These are phyloP conservation scores for Notolabrus celidotus DNA, from an alignment of 2,797 vertebrate genomes.

Conservation along the genomic window DNA sequence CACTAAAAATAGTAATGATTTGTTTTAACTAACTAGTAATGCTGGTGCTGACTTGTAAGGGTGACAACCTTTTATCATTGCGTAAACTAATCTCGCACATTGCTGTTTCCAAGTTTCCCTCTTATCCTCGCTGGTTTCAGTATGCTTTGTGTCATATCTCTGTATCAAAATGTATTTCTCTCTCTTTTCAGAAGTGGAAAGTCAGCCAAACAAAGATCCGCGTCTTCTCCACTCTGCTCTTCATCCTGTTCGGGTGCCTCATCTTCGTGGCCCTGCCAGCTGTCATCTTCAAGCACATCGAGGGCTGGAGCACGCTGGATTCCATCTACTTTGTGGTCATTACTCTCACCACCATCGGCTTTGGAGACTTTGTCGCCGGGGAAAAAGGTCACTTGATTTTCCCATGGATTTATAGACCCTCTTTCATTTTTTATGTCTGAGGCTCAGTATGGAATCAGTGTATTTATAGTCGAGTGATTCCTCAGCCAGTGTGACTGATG, in stretches of 20 bases:
- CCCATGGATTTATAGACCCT: conserved; percentile 21
- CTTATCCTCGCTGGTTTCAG: no score
- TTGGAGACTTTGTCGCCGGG: conserved; percentile 98
- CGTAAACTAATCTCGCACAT: no score
- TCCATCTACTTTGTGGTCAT: conserved; percentile 99
- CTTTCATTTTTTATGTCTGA: conserved; percentile 30
- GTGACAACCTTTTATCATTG: no score
- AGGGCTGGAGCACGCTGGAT: conserved; percentile 96
- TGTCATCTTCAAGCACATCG: conserved; percentile 97
- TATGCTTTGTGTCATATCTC: no score
- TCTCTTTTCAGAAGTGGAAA: conserved; percentile 91
- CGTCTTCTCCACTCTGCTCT: conserved; percentile 97
- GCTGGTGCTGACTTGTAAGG: no score
- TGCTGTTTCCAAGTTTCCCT: no score
- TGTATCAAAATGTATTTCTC: not conserved
- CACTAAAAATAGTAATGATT: no score
- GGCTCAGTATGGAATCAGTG: conserved; percentile 7
- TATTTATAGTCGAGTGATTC: conserved; percentile 33
- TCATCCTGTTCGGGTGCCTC: conserved; percentile 96
- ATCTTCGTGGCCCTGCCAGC: conserved; percentile 97
- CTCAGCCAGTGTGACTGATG: conserved; percentile 41
- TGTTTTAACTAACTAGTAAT: no score
- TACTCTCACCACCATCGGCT: conserved; percentile 98
- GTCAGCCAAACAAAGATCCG: conserved; percentile 99
- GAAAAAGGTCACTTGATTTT: conserved; percentile 75